Base-by-base conservation (phyloP, 2,113 vertebrate species). In the Cyprinodon tularosa region DNA sequence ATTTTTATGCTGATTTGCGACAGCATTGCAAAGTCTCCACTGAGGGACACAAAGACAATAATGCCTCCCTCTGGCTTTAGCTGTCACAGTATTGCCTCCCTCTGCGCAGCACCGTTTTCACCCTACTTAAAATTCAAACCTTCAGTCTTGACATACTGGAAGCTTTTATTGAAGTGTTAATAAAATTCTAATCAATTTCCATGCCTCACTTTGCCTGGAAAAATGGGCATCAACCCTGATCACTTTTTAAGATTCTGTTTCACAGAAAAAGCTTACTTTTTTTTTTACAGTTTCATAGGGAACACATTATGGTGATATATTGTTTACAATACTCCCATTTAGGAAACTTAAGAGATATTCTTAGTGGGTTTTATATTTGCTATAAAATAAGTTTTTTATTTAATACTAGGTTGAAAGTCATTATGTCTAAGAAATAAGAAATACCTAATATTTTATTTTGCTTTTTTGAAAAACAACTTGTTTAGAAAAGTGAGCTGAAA, bases 41-140 rank as follows among this genome's bases (percentile, higher is more conserved):
- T 67, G 29, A 75, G 86, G 76, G 82, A 84, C 71, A 63, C 77
- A 4, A 75, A 68, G 84, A 86, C 86, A 89, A 85, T 83, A 83
- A 86, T 42, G 77, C 80, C 81, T 88, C 85, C 85, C 85, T 82
- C 85, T 36, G 82, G 84, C 78, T 74, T 68, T 61, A 12, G 48
- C 82, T 61, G 82, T 74, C 82, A 84, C 74, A 71, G 67, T 12
- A 29, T 68, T 7, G 66, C 83, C 76, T 81, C 86, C 80, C 69
- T 61, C 66, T 22, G 79, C 47, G 84, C n/a, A 3, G 42, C 9
- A 59, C 61, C 20, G 57, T 66, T 77, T 80, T 80, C 47, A 3
- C 37, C 48, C 77, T 79, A 68, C 15, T 90, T 84, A 84, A 88
- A 81, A 88, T 91, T 86, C 86, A 80, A 74, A 84, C 80, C 67